phyloP scores from a whole-genome alignment of 2,797 vertebrate genomes.

The Spinus pinus region DNA sequence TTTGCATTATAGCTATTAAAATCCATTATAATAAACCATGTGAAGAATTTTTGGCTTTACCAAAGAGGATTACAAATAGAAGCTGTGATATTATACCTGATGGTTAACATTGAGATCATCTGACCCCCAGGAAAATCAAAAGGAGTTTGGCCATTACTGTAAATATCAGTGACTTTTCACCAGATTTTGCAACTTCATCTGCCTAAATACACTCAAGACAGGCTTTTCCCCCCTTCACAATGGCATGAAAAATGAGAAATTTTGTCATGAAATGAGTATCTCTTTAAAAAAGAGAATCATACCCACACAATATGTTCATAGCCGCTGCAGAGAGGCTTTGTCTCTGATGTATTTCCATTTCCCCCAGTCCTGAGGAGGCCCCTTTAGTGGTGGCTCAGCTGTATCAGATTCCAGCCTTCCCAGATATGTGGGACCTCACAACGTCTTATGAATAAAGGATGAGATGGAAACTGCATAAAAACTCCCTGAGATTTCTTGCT shows the following conservation, averaged over 20 bases:
- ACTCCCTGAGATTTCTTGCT: background rate
- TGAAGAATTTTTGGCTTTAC: background rate
- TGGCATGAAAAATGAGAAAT: background rate
- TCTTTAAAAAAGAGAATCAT: background rate
- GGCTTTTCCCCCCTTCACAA: background rate
- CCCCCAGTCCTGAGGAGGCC: background rate
- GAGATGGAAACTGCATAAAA: background rate
- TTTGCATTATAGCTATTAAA: conserved; percentile 20
- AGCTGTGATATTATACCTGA: background rate
- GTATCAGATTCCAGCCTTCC: background rate
- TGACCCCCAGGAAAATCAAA: background rate
- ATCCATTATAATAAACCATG: background rate
- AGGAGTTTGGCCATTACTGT: background rate
- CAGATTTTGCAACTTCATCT: background rate
- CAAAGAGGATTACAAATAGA: conserved; percentile 1
- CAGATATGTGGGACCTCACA: background rate
- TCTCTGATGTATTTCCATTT: background rate
- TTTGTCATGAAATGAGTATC: background rate
- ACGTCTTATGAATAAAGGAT: background rate
- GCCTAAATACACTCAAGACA: background rate
- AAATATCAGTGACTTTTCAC: background rate
- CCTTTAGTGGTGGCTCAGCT: background rate
- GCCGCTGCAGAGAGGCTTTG: background rate
- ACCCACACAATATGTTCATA: background rate
- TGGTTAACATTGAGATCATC: background rate